Evolutionary conservation across 2,797 vertebrate genomes (phyloP).

Genomic region (Oreochromis mossambicus): DNA sequence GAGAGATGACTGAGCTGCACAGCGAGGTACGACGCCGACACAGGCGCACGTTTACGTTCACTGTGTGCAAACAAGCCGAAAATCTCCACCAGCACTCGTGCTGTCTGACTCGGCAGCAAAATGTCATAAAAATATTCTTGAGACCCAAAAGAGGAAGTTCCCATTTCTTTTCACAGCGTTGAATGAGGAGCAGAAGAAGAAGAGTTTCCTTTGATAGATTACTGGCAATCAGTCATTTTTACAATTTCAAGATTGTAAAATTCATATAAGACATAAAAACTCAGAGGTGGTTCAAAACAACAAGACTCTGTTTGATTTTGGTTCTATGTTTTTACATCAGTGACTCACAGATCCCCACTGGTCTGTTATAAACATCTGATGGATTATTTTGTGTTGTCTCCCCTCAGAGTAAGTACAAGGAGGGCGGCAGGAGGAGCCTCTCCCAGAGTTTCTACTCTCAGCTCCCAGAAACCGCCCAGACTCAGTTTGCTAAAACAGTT

Average conservation of each 20-base stretch:
- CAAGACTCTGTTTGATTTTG: neutral
- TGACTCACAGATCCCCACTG: neutral
- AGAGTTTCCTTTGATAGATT: neutral
- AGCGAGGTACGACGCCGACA: slow-evolving; percentile 52
- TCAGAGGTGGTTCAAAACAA: neutral
- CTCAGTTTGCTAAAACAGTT: slow-evolving; percentile 45
- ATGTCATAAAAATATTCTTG: neutral
- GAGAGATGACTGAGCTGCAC: slow-evolving; percentile 66
- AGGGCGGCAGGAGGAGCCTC: slow-evolving; percentile 73
- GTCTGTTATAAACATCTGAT: neutral
- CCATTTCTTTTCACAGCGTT: accelerated
- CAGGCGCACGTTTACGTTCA: accelerated
- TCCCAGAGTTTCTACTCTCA: slow-evolving; percentile 84
- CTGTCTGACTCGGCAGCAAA: neutral
- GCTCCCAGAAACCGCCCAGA: slow-evolving; percentile 86
- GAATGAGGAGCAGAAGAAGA: neutral
- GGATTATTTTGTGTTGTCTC: accelerated
- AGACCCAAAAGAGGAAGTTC: neutral
- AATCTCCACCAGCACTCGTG: accelerated
- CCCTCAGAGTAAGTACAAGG: slow-evolving; percentile 82
- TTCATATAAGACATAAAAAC: neutral
- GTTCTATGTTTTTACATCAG: neutral
- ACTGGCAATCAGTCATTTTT: neutral
- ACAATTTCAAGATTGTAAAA: neutral
- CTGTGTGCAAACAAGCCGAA: accelerated